Base-by-base conservation (phyloP, 2,888 invertebrate species). In the Lasioglossum oenotherae region DNA sequence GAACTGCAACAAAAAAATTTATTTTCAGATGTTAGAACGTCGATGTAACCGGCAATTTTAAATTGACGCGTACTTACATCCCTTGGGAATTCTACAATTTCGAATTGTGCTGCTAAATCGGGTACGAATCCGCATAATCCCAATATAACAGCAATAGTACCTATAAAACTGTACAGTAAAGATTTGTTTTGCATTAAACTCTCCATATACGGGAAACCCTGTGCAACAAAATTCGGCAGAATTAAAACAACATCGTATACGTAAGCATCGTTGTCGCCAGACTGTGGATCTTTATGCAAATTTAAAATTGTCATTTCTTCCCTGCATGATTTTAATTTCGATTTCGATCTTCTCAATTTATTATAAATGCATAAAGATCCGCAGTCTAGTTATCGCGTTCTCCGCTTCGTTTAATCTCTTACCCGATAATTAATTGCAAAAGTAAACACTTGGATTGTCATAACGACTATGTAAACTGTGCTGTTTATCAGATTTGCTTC, bases 141-240 rank as follows among this genome's bases (percentile, higher is more conserved):
- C 81, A 99, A 96, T 79, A 99, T 98, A 31, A 98, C 97, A 49
- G 97, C 97, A 46, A 98, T 97, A 10, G 99, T 98, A 88, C 97
- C 96, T 84, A 98, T 91, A 87, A 99, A 97, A 94, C 99, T 99
- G 96, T 98, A 99, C 93, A 99, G 95, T 88, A 99, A 96, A 5
- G 99, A 97, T 94, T 98, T 98, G 96, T 99, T 99, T 95, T 99
- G 98, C 73, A 96, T 96, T 78, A 99, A 96, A 93, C 99, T 98
- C 95, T 99, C 99, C 99, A 99, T 99, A 94, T 98, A 99, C 4
- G 99, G 99, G 95, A 98, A 98, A 10, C 99, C 99, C 99, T 99
- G 94, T 27, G 95, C 94, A 92, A 90, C 82, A 91, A 86, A 90
- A 84, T 82, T 82, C 72, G 67, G n/a, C 35, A 4, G 46, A 57